Base-by-base conservation (phyloP, 64 coral and sea anemone genomes). In the Montipora sp. region DNA sequence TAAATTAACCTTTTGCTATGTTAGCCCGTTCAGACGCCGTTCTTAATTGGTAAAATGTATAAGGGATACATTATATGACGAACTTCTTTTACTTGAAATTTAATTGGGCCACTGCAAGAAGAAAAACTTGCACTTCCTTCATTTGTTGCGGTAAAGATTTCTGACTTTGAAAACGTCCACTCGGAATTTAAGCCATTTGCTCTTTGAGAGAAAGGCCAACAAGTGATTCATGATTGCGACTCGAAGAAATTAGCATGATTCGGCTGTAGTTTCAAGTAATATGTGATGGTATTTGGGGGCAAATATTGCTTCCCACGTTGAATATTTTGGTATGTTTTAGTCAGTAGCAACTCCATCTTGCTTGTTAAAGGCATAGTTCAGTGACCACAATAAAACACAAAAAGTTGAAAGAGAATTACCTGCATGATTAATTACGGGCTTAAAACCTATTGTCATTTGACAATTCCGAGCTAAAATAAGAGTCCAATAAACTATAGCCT, bases 251-350 rank as follows among this genome's bases (percentile, higher is more conserved):
- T 76, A 50, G 44, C 75, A 78, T 78, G 75, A 78, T 78, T 78
- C 46, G 9, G 7, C 22, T 46, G 10, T 5, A 6, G 13, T 4
- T 71, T 72, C 61, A 47, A 48, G 44, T 84, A 45, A 47, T 12
- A 57, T 80, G 59, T 84, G 81, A 69, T 67, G 81, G 24, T 49
- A 68, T 69, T 71, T 16, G 9, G 5, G 82, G 82, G 82, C 82
- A 3, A 72, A 72, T 85, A 85, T 85, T 72, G 11, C n/a, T 72
- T 85, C 65, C 82, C 63, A 71, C 65, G 82, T 85, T 85, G 68
- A 85, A 85, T 85, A 70, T 85, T 72, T 63, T 85, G 21, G 7
- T 21, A 59, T 22, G 14, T 63, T 5, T 78, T 47, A 50, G 45
- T 78, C 44, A 5, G 75, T 19, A 85, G 49, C 43, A 71, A 47